These are phyloP conservation scores for Coecobrya sp. DNA, from an alignment of 2,888 invertebrate species.

Conservation along the genomic window DNA sequence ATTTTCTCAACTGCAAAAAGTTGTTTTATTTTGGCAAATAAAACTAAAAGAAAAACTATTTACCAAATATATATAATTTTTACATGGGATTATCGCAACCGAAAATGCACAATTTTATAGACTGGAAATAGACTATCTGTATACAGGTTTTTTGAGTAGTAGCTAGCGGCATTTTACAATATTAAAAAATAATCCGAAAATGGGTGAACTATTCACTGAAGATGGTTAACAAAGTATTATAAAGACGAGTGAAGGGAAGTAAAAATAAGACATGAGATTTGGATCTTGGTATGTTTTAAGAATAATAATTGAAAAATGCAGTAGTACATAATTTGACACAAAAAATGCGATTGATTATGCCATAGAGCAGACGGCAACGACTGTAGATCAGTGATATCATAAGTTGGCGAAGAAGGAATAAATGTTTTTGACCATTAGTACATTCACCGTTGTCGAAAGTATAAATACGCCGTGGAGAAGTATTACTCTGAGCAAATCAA, in stretches of 20 bases:
- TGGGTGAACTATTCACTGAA: neutral
- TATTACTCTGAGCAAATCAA: conserved; percentile 92
- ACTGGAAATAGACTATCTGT: neutral
- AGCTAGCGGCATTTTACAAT: neutral
- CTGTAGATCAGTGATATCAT: conserved; percentile 55
- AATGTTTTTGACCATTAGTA: conserved; percentile 2
- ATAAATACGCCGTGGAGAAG: conserved; percentile 94
- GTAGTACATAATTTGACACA: conserved; percentile 59
- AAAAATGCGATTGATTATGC: conserved; percentile 38
- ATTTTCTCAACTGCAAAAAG: no score
- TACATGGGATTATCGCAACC: no score
- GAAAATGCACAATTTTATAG: neutral
- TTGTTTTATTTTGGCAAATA: no score
- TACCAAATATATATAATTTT: no score
- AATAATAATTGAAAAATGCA: conserved; percentile 32
- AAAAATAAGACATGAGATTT: conserved; percentile 30
- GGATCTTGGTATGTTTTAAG: conserved; percentile 18
- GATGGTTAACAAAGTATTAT: neutral
- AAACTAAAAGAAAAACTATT: no score
- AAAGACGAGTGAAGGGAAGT: neutral
- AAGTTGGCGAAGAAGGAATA: neutral
- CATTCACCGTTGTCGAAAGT: conserved; percentile 92
- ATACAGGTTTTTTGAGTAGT: neutral
- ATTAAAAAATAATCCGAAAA: conserved; percentile 15
- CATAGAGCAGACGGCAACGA: conserved; percentile 20